Evolutionary conservation across 1,140 invertebrate genomes (phyloP).

Genomic region (Aphidius gifuensis): DNA sequence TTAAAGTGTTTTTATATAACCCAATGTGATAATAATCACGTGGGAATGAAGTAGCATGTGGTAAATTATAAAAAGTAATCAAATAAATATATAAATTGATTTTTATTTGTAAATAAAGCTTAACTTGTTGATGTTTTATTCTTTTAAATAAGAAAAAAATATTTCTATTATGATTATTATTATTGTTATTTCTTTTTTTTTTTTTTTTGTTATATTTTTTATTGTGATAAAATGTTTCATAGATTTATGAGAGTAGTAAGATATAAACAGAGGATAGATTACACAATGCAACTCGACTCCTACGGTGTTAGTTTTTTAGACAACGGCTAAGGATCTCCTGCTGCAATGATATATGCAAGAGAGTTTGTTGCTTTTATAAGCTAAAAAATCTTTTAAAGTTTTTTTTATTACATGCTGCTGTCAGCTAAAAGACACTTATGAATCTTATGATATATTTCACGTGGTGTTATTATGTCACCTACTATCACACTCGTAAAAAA

Average conservation of each 20-base stretch:
- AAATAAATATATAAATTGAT: too few species aligned
- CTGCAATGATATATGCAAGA: slow-evolving; percentile 21
- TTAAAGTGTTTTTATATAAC: too few species aligned
- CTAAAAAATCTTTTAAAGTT: slow-evolving; percentile 5
- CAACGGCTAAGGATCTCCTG: slow-evolving; percentile 18
- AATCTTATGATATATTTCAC: slow-evolving; percentile 1
- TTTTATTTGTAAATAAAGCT: too few species aligned
- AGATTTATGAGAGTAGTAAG: too few species aligned
- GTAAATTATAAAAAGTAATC: too few species aligned
- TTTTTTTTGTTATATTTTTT: neutral
- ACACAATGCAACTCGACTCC: slow-evolving; percentile 18
- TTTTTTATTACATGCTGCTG: slow-evolving; percentile 20
- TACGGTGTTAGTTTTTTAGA: slow-evolving; percentile 21
- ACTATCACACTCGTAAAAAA: neutral
- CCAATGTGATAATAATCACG: too few species aligned
- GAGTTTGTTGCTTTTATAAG: slow-evolving; percentile 6
- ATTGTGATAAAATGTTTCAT: neutral
- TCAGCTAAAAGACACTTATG: slow-evolving; percentile 7
- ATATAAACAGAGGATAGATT: neutral
- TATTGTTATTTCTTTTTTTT: neutral
- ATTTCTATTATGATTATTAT: neutral
- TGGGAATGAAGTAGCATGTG: too few species aligned
- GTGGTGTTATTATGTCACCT: neutral
- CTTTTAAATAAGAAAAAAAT: too few species aligned
- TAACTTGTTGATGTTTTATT: too few species aligned